Percentiles rank a stretch among this genome's conserved stretches.
Conservation (phyloP, 2,888 invertebrate genomes). For the Zeuzera pyrina region DNA sequence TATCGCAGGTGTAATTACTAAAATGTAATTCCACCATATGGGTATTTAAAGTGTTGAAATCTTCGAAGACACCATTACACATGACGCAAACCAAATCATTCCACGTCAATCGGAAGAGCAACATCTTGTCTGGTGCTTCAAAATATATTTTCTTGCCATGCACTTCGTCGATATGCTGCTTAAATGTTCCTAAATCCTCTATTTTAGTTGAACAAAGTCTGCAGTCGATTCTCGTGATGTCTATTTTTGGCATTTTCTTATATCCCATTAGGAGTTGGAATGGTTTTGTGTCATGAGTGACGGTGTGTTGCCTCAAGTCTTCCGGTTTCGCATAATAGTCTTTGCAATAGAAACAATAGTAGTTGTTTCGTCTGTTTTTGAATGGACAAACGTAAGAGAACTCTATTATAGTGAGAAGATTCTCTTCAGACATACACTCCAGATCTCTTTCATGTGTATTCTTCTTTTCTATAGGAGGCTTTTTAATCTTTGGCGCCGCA, state of each 20-base stretch:
- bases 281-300: slow-evolving; percentile 53
- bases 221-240: slow-evolving; percentile 58
- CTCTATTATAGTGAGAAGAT: slow-evolving; percentile 53
- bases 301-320: slow-evolving; percentile 53
- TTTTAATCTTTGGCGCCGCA: slow-evolving; percentile 25
- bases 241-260: slow-evolving; percentile 60
- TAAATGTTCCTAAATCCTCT: slow-evolving; percentile 43
- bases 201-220: slow-evolving; percentile 47
- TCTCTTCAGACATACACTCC: slow-evolving; percentile 62
- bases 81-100: slow-evolving; percentile 57
- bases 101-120: slow-evolving; percentile 50
- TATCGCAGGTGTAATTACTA: slow-evolving; percentile 57
- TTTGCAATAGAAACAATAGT: slow-evolving; percentile 63
- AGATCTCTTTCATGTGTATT: slow-evolving; percentile 51
- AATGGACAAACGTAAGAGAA: slow-evolving; percentile 61
- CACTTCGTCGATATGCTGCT: slow-evolving; percentile 47
- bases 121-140: slow-evolving; percentile 56
- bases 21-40: slow-evolving; percentile 64
- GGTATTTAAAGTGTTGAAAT: slow-evolving; percentile 53
- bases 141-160: slow-evolving; percentile 60
- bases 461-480: slow-evolving; percentile 44
- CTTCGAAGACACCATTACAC: slow-evolving; percentile 57
- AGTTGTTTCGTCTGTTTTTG: slow-evolving; percentile 56
- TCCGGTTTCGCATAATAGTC: slow-evolving; percentile 61
- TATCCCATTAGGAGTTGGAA: slow-evolving; percentile 59